phyloP scores from a whole-genome alignment of 2,888 invertebrate genomes.

The Zootermopsis nevadensis region DNA sequence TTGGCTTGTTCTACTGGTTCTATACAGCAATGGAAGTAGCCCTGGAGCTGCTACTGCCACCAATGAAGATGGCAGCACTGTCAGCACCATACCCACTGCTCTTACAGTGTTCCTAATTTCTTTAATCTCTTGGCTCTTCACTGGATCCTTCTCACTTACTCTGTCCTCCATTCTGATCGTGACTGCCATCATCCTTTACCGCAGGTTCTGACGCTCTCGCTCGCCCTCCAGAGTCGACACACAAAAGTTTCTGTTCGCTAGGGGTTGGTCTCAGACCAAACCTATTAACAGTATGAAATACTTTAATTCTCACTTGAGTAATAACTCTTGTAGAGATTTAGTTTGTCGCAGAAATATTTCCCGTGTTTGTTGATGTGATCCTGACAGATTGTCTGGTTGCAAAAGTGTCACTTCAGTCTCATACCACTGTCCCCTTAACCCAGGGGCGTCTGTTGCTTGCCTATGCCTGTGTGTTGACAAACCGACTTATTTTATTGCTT shows the following conservation, averaged over 20 bases:
- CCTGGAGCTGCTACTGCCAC: constrained; percentile 24
- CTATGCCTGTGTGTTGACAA: not conserved
- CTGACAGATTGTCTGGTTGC: no score
- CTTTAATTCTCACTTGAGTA: no score
- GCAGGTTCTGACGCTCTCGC: constrained; percentile 45
- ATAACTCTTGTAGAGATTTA: no score
- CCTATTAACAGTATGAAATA: no score
- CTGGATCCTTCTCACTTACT: constrained; percentile 51
- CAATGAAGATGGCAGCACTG: constrained; percentile 26
- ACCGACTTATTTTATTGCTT: not conserved
- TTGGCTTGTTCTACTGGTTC: constrained; percentile 14
- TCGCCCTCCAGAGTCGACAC: constrained; percentile 2
- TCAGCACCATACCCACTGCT: constrained; percentile 47
- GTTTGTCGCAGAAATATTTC: no score
- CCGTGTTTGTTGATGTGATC: no score
- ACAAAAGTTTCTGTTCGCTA: not conserved
- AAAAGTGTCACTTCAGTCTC: no score
- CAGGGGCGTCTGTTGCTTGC: not conserved
- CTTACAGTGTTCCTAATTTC: constrained; percentile 54
- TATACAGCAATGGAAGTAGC: constrained; percentile 46
- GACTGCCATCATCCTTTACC: constrained; percentile 47
- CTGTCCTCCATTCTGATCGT: constrained; percentile 51
- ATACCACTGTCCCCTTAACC: no score
- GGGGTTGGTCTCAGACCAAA: no score
- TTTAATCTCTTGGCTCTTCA: constrained; percentile 54